phyloP scores from a whole-genome alignment of 2,113 vertebrate species.

The Nyctibius bracteatus region DNA sequence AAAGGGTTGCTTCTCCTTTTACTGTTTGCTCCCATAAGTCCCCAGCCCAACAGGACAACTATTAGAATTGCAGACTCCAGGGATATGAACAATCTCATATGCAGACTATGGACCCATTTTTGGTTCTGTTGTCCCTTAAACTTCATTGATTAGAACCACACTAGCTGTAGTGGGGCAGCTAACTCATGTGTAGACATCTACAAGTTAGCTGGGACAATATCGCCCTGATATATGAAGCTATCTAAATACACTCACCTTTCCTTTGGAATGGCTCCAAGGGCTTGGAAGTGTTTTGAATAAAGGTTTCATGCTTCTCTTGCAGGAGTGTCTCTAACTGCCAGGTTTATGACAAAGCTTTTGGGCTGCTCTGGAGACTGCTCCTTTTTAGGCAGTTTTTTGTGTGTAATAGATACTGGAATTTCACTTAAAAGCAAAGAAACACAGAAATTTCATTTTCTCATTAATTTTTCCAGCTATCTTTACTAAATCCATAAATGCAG shows the following conservation, averaged over 20 bases:
- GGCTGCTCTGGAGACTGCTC: neutral
- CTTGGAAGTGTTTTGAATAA: neutral
- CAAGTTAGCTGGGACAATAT: neutral
- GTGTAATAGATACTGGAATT: neutral
- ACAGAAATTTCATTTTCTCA: neutral
- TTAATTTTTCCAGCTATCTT: neutral
- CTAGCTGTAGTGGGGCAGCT: neutral
- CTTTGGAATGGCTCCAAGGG: neutral
- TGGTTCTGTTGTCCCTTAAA: neutral
- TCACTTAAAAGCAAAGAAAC: neutral
- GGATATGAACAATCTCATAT: neutral
- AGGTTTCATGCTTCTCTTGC: neutral
- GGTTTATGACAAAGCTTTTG: neutral
- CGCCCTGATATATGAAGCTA: neutral
- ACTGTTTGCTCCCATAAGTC: neutral
- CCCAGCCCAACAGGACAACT: neutral
- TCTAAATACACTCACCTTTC: neutral
- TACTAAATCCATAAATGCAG: neutral
- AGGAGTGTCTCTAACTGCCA: neutral
- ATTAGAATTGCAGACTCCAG: neutral
- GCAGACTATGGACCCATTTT: neutral
- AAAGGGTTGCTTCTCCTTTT: neutral
- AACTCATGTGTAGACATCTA: neutral
- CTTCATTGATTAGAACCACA: neutral
- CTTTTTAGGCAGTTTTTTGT: neutral